Evolutionary conservation across 2,113 vertebrate genomes (phyloP), one percentile per base, ranked within the genome.

Genomic region (Mixornis gularis): DNA sequence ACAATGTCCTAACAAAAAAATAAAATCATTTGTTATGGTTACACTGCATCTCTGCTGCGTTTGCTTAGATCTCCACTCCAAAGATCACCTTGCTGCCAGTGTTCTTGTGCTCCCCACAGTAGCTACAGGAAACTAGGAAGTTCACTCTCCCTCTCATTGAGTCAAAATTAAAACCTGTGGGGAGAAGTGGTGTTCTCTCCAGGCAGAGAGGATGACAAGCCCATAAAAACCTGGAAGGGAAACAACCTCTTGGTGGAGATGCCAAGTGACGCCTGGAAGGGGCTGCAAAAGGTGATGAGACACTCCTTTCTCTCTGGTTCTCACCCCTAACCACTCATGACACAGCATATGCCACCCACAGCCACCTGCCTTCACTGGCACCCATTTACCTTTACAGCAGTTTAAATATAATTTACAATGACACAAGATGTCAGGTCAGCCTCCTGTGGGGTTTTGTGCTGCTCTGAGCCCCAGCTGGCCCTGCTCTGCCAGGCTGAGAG

Each of bases 21-120:
- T 13, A 22, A 36, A 13, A 15, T 17, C 1, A 40, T 58, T 53
- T 17, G 1, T 49, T 30, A 9, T 8, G 12, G 36, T 29, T 40
- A 9, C 15, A 26, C 8, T 63, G 49, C 25, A 40, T 52, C n/a
- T 74, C 40, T 71, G 25, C 10, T 70, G 12, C 9, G 5, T 17
- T 59, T 78, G 13, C 77, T 71, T 32, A 40, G n/a, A 89, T 18
- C 27, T 56, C 53, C 56, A 3, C 13, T 41, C 30, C 56, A 85
- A 53, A 72, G n/a, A 32, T 40, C 30, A n/a, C 32, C 53, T 40
- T 81, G 27, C 56, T 93, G n/a, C 30, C 2, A 3, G 21, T 36
- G n/a, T 38, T 20, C 26, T 22, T 3, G 0, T 36, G 40, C 19
- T 74, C 30, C n/a, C 30, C 4, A 40, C 0, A 2, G 66, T 2